phyloP scores from a whole-genome alignment of 2,797 vertebrate genomes.

The Xyrichtys novacula region DNA sequence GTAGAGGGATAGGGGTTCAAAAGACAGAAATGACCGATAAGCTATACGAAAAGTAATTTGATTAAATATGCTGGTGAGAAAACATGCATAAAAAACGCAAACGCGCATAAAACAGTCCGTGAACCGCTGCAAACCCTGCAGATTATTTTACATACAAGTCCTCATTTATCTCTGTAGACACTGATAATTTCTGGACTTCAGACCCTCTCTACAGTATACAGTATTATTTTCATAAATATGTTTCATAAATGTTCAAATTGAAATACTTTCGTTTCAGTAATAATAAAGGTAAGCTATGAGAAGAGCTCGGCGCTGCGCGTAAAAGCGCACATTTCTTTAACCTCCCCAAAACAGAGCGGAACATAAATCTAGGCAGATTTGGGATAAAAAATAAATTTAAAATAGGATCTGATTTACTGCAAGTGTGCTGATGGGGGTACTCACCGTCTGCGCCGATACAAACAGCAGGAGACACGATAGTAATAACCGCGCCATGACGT shows the following conservation, averaged over 20 bases:
- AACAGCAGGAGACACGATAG: conserved; percentile 73
- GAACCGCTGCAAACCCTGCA: too few species aligned
- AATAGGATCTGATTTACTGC: fast-evolving
- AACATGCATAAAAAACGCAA: neutral
- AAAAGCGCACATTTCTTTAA: conserved; percentile 42
- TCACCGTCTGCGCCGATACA: conserved; percentile 77
- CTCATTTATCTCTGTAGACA: neutral
- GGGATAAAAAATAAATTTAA: too few species aligned
- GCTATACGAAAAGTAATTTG: too few species aligned
- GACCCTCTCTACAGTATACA: neutral
- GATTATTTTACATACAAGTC: neutral
- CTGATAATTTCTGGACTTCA: neutral
- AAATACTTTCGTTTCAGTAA: too few species aligned
- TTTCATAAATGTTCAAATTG: neutral
- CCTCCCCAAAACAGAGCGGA: too few species aligned
- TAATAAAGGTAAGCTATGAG: neutral
- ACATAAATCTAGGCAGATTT: too few species aligned
- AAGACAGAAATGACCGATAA: too few species aligned
- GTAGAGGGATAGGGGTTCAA: neutral
- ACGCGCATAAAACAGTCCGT: neutral
- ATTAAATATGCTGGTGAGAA: too few species aligned
- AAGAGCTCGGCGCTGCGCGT: conserved; percentile 25
- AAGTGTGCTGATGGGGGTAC: conserved; percentile 46
- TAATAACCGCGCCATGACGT: conserved; percentile 75
- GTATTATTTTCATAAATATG: fast-evolving